Base-by-base conservation (phyloP, 2,888 invertebrate species). In the Drosophila aldrichi region DNA sequence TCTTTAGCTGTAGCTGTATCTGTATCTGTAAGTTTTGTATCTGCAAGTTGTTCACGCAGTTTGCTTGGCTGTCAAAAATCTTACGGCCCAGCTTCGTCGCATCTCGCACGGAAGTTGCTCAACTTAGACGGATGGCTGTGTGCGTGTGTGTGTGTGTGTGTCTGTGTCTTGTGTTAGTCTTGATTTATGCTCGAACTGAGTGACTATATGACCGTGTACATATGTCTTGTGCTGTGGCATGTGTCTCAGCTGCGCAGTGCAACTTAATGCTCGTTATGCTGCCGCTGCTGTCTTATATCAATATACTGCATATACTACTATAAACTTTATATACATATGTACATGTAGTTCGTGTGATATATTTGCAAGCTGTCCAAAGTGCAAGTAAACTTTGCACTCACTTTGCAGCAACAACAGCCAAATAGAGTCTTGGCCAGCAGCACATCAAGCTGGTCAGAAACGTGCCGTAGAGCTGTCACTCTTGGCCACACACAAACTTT, bases 141-240 rank as follows among this genome's bases (percentile, higher is more conserved):
- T 44, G 29, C 59, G 41, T 51, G 54, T 54, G 48, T 36, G 56
- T 56, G 41, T 51, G 57, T 54, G 44, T 36, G 49, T 61, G 55
- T 63, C 56, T n/a, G 49, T 48, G 40, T 3, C 29, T 22, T 55
- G 16, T 12, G 66, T 58, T 64, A 32, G 71, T 51, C 66, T 70
- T 80, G 80, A 80, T 80, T 80, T 82, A 80, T 82, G 61, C 67
- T 56, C 44, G 34, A 41, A 54, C 77, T 66, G 70, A 82, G 65
- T 79, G 80, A 82, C 83, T 82, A 60, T 65, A 70, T 76, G 80
- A 80, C 72, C 79, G 76, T 69, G 63, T 80, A 61, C 80, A 82
- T 76, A 60, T 79, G 81, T 66, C 79, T 79, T 82, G 34, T 67
- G 46, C 58, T 57, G 77, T 63, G 81, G 63, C 68, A 62, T 82